Evolutionary conservation across 53 echinoderm and acorn worm genomes (phyloP).

Genomic region (Arbacia lixula): DNA sequence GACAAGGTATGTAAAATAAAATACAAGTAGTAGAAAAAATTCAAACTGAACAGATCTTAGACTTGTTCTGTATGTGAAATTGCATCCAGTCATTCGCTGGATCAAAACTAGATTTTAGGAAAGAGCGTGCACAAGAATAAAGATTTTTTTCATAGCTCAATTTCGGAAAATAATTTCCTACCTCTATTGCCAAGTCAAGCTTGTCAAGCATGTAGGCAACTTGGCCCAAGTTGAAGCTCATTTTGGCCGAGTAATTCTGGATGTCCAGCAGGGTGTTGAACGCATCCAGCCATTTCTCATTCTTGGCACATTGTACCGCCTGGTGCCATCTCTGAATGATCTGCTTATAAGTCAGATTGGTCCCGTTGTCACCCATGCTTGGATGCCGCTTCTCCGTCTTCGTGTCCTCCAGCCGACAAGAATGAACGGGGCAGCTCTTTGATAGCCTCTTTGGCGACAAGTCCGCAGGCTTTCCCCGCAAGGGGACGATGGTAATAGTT

Average conservation of each 20-base stretch:
- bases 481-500: background rate
- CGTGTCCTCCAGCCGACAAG: background rate
- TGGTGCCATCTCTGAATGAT: constrained; percentile 12
- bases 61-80: no score
- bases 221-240: constrained; percentile 43
- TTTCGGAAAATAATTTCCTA: background rate
- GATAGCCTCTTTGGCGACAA: background rate
- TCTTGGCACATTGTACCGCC: constrained; percentile 9
- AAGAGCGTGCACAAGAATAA: no score
- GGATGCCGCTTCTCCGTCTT: background rate
- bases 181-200: constrained; percentile 14
- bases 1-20: no score
- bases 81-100: no score
- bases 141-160: no score
- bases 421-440: constrained; percentile 16
- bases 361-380: background rate
- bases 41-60: no score
- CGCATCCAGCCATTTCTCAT: constrained; percentile 15
- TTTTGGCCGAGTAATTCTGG: constrained; percentile 27
- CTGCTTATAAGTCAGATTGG: background rate
- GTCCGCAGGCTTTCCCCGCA: constrained; percentile 1
- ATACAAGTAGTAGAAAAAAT: no score
- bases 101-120: no score
- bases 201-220: constrained; percentile 28
- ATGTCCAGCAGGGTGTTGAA: constrained; percentile 19